Evolutionary conservation across 2,113 vertebrate genomes (phyloP).

Genomic region (Bos taurus): ARS-UCD2.0 NC_037339.1:83855001-83855500

Average conservation of each 20-base stretch:
- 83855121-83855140: neutral
- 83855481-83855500: neutral
- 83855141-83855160: neutral
- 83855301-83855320: neutral
- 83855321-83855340: neutral
- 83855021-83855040: neutral
- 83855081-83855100: neutral
- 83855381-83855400: neutral
- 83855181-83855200: neutral
- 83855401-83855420: neutral
- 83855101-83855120: neutral
- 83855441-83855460: neutral
- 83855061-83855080: neutral
- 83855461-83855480: neutral
- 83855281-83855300: neutral
- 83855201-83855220: neutral
- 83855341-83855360: neutral
- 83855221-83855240: neutral
- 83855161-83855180: neutral
- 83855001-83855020: neutral
- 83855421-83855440: neutral
- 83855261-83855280: accelerated
- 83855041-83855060: neutral
- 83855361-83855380: neutral
- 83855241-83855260: neutral